These are phyloP conservation scores for Mobula hypostoma DNA, from an alignment of 2,113 vertebrate species.

Conservation along the genomic window DNA sequence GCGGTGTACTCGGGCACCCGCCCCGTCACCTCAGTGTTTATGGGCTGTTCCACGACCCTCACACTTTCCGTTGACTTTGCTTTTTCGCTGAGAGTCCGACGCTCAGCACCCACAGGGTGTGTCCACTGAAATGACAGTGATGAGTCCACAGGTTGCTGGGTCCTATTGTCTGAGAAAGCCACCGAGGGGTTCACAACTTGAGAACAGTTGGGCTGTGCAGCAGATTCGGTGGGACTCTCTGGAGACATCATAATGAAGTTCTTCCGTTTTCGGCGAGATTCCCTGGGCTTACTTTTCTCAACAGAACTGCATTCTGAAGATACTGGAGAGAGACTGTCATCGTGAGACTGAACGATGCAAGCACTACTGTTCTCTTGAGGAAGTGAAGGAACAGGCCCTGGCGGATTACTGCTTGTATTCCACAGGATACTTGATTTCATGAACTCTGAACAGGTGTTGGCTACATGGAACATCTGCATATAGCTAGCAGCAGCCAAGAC, in stretches of 20 bases:
- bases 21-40: slow-evolving; percentile 67
- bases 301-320: slow-evolving; percentile 94
- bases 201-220: slow-evolving; percentile 79
- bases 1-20: slow-evolving; percentile 79
- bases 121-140: slow-evolving; percentile 96
- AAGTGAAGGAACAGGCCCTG: slow-evolving; percentile 76
- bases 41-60: slow-evolving; percentile 78
- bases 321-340: slow-evolving; percentile 88
- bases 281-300: slow-evolving; percentile 84
- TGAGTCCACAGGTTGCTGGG: slow-evolving; percentile 83
- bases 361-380: slow-evolving; percentile 71
- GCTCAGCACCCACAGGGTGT: slow-evolving; percentile 90
- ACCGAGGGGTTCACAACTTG: slow-evolving; percentile 83
- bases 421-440: slow-evolving; percentile 99
- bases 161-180: slow-evolving; percentile 78
- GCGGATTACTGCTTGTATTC: slow-evolving; percentile 65
- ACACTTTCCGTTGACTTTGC: slow-evolving; percentile 82
- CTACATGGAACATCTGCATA: slow-evolving; percentile 98
- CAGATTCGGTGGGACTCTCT: slow-evolving; percentile 84
- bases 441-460: slow-evolving; percentile 95
- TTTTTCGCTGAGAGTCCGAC: slow-evolving; percentile 83
- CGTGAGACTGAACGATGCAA: slow-evolving; percentile 78
- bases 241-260: slow-evolving; percentile 87
- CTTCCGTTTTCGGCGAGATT: slow-evolving; percentile 88
- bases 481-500: slow-evolving; percentile 94